Evolutionary conservation across 2,113 vertebrate genomes (phyloP), one percentile per base, ranked within the genome.

Genomic region (Ondatra zibethicus): DNA sequence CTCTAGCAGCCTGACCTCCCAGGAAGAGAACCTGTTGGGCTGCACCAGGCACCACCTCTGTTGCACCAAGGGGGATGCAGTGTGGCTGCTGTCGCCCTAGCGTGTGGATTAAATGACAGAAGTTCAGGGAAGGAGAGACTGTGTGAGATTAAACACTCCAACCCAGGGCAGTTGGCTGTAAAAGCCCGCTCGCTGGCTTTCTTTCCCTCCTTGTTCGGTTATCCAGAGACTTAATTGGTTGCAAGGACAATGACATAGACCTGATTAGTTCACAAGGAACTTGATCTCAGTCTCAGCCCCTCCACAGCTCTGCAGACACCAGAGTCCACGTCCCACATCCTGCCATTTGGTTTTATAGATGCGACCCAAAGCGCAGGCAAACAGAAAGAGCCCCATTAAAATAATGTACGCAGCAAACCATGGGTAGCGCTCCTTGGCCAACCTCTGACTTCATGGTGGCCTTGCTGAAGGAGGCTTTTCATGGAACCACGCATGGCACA

Each of bases 331-430:
- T 14, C 31, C 45, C 17, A 70, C 31, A 70, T 52, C 45, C 13
- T 52, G 16, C 23, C 36, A n/a, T 16, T 70, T 16, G 36, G 47
- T 88, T 72, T 45, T 88, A 10, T 17, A 55, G 36, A 9, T 73
- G 33, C 11, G 50, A 73, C 2, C 47, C 25, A 19, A 73, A 88
- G 68, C 2, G 16, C 42, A 31, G 16, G n/a, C 42, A 52, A 70
- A 55, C 45, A 1, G 0, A 82, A n/a, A 27, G 25, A 50, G 12
- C 39, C 23, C 47, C 29, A n/a, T 27, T 33, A 52, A 36, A 63
- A 39, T 3, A 65, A 9, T 8, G 1, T 2, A 5, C 6, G 0
- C 45, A 16, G 19, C 19, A 5, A 33, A 4, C 14, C 1, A 0
- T 14, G 21, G 27, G 36, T 75, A 17, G 4, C 5, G 7, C 12